Conservation (phyloP, 2,797 vertebrate species). For the Peromyscus aztecus region DNA sequence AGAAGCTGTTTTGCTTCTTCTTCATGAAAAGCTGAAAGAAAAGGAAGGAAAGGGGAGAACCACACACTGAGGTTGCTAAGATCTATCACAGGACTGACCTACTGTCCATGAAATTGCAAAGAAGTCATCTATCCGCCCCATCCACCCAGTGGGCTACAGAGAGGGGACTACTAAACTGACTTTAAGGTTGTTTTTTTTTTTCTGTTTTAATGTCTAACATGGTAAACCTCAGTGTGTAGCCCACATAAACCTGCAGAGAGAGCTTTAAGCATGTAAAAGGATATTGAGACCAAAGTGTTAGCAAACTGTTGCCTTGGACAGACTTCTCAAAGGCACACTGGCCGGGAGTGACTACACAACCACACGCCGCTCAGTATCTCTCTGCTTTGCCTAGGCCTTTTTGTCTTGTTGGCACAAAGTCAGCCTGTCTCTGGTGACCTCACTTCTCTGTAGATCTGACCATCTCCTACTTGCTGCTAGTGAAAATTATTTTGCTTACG, state of each 20-base stretch:
- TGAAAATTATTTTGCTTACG: not conserved
- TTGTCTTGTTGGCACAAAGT: not conserved
- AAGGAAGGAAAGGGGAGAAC: not conserved
- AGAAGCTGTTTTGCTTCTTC: not conserved
- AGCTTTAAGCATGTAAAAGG: not conserved
- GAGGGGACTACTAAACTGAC: not conserved
- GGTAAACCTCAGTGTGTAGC: not conserved
- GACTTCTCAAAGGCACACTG: not conserved
- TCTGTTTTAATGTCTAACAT: constrained; percentile 16
- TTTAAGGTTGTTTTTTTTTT: not conserved
- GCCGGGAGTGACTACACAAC: not conserved
- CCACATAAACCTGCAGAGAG: not conserved
- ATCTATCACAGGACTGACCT: not conserved
- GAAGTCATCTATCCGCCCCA: not conserved
- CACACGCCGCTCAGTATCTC: not conserved
- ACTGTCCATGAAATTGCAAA: not conserved
- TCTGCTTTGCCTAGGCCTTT: not conserved
- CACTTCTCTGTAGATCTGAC: not conserved
- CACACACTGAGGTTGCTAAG: not conserved
- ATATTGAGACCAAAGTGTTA: not conserved
- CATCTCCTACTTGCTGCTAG: not conserved
- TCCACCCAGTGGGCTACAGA: not conserved
- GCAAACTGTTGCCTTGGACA: not conserved
- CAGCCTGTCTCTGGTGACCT: not conserved
- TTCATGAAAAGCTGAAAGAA: not conserved